These are phyloP conservation scores for Melanotaenia nigrans DNA, from an alignment of 2,797 vertebrate genomes.

Conservation along the genomic window DNA sequence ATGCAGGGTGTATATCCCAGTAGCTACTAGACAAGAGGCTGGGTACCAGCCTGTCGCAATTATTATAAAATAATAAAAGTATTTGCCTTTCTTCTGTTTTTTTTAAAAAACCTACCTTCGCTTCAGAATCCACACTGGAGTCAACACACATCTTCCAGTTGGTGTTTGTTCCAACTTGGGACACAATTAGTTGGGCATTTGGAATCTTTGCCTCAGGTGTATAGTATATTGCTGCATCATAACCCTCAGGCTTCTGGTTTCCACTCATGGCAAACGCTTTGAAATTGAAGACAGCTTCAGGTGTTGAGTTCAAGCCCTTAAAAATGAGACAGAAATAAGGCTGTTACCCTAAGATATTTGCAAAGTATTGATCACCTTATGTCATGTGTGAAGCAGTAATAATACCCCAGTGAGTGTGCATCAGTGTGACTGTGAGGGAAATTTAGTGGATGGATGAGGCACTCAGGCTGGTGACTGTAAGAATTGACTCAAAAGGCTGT, in stretches of 20 bases:
- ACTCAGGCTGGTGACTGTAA: not conserved
- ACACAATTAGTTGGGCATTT: conserved; percentile 74
- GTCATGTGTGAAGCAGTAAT: not conserved
- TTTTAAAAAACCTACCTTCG: conserved; percentile 49
- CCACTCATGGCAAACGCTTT: conserved; percentile 69
- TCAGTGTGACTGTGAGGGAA: not conserved
- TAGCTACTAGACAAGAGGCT: no score
- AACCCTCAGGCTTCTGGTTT: conserved; percentile 72
- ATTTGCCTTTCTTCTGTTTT: not conserved
- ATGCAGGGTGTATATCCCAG: no score
- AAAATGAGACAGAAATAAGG: conserved; percentile 18
- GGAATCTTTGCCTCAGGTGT: conserved; percentile 40
- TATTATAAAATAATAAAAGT: not conserved
- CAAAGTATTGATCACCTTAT: conserved; percentile 7
- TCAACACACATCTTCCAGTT: conserved; percentile 85
- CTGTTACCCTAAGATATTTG: not conserved
- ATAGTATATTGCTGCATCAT: conserved; percentile 73
- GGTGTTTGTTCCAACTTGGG: conserved; percentile 72
- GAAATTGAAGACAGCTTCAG: conserved; percentile 65
- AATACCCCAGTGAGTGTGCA: not conserved
- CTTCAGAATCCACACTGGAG: conserved; percentile 27
- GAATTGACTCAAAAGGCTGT: not conserved
- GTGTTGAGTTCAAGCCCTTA: conserved; percentile 52
- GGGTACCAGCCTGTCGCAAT: no score
- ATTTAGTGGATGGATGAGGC: not conserved